Evolutionary conservation across 2,797 vertebrate species (phyloP).

Genomic region (Anas bernieri): DNA sequence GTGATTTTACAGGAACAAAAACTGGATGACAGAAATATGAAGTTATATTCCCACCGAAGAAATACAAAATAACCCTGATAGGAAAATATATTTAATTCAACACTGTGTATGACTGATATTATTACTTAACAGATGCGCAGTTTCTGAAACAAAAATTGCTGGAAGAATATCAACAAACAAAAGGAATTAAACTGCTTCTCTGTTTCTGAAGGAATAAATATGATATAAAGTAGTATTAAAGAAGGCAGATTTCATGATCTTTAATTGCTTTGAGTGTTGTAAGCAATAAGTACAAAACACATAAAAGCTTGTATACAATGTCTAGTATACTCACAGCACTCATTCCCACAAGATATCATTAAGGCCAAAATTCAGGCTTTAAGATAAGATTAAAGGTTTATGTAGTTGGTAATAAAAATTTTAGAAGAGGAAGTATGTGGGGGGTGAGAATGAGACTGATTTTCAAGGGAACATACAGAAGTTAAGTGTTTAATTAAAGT

Average conservation of each 20-base stretch:
- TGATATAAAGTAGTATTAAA: not conserved
- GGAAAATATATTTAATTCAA: not conserved
- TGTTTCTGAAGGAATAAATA: constrained; percentile 1
- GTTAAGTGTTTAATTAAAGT: not conserved
- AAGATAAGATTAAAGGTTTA: not conserved
- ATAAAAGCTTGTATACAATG: not conserved
- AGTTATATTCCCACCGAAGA: not conserved
- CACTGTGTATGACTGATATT: not conserved
- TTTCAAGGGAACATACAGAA: not conserved
- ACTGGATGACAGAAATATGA: not conserved
- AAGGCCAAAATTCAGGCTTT: not conserved
- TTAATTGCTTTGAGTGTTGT: not conserved
- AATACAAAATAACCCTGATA: not conserved
- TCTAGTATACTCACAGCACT: not conserved
- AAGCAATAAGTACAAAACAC: not conserved
- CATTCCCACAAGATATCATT: not conserved
- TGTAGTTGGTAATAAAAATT: not conserved
- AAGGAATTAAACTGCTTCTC: not conserved
- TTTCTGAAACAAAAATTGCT: not conserved
- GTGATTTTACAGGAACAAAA: not conserved
- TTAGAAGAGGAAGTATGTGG: not conserved
- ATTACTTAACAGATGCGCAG: not conserved
- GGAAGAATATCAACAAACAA: not conserved
- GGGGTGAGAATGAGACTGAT: accelerated
- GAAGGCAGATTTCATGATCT: not conserved